Evolutionary conservation across 2,113 vertebrate species (phyloP).

Genomic region (Corynorhinus townsendii): DNA sequence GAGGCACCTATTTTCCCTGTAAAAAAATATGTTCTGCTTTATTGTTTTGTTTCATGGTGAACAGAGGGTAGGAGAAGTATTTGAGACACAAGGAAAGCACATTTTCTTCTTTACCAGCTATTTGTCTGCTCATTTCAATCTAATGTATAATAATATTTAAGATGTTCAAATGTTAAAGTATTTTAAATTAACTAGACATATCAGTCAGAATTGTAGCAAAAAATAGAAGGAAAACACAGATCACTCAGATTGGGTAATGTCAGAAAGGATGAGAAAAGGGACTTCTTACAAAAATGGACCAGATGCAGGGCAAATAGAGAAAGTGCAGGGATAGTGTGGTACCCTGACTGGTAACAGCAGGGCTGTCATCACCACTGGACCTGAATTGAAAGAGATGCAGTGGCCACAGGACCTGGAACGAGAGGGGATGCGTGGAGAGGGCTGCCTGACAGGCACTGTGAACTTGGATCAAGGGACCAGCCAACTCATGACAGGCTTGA

Average conservation of each 20-base stretch:
- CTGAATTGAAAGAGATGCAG: neutral
- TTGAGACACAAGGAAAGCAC: neutral
- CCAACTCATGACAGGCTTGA: neutral
- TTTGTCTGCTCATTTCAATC: neutral
- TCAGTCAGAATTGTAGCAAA: neutral
- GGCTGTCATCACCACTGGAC: neutral
- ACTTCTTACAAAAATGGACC: neutral
- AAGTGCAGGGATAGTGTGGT: rapidly evolving
- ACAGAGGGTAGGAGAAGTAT: neutral
- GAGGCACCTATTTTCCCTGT: neutral
- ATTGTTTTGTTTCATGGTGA: neutral
- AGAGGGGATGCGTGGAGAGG: neutral
- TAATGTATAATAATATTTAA: neutral
- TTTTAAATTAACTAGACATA: neutral
- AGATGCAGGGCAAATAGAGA: neutral
- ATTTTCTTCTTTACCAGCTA: neutral
- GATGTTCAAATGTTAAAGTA: neutral
- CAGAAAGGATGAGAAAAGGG: neutral
- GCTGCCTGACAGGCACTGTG: neutral
- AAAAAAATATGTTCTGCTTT: neutral
- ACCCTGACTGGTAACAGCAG: rapidly evolving
- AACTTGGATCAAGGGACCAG: neutral
- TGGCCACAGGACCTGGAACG: too few species aligned
- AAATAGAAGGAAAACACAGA: neutral
- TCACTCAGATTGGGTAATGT: neutral